Conservation (phyloP, 2,797 vertebrate genomes). For the Epinephelus malabaricus region DNA sequence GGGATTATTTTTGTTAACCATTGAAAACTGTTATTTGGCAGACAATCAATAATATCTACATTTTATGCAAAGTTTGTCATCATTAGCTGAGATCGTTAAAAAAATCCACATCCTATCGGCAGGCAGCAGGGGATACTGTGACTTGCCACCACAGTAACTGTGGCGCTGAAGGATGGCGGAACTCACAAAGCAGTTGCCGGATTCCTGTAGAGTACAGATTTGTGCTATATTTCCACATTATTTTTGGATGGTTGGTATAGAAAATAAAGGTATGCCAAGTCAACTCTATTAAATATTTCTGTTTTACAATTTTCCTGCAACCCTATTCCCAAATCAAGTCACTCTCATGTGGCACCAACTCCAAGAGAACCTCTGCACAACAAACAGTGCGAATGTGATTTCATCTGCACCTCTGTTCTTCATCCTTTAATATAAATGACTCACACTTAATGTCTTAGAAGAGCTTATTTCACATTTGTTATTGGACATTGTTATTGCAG, state of each 20-base stretch:
- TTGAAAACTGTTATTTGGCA: too few relatives aligned
- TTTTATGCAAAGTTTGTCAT: too few relatives aligned
- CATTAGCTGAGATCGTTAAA: too few relatives aligned
- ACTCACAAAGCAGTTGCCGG: too few relatives aligned
- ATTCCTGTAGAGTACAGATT: too few relatives aligned
- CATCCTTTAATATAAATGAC: slow-evolving; percentile 8
- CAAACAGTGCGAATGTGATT: background rate
- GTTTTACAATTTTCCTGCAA: background rate
- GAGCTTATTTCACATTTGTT: slow-evolving; percentile 7
- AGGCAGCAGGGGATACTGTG: too few relatives aligned
- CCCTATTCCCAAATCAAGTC: background rate
- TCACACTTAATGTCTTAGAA: background rate
- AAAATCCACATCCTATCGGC: too few relatives aligned
- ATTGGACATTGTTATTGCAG: slow-evolving; percentile 1
- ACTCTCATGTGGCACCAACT: background rate
- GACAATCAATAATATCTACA: too few relatives aligned
- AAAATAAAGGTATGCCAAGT: background rate
- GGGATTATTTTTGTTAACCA: too few relatives aligned
- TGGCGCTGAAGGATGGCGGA: too few relatives aligned
- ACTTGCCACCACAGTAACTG: too few relatives aligned
- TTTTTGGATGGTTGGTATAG: background rate
- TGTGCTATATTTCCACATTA: too few relatives aligned
- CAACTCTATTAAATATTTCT: background rate
- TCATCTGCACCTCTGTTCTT: background rate
- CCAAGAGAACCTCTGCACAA: background rate